phyloP scores from a whole-genome alignment of 2,113 vertebrate species.

The Phalacrocorax brasilianus region DNA sequence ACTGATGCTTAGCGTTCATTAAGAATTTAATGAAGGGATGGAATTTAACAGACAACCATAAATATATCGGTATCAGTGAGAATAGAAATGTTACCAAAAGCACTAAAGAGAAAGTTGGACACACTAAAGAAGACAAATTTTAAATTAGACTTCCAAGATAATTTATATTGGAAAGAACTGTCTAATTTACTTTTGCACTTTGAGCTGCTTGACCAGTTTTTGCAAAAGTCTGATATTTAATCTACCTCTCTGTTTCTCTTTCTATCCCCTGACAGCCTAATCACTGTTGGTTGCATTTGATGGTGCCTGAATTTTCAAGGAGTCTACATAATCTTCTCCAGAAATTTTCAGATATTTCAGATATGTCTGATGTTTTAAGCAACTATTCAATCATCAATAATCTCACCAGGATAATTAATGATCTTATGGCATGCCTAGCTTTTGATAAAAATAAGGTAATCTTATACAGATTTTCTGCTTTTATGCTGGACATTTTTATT shows the following conservation, averaged over 20 bases:
- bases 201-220: conserved; percentile 23
- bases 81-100: not conserved
- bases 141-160: conserved; percentile 9
- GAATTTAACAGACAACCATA: not conserved
- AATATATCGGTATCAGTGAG: not conserved
- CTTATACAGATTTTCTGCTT: not conserved
- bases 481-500: not conserved
- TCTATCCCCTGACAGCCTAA: conserved; percentile 70
- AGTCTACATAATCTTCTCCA: conserved; percentile 76
- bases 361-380: conserved; percentile 76
- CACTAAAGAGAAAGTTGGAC: not conserved
- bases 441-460: conserved; percentile 74
- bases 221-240: conserved; percentile 31
- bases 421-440: conserved; percentile 73
- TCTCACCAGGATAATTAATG: conserved; percentile 78
- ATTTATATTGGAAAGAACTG: conserved; percentile 2
- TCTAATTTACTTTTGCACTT: conserved; percentile 20
- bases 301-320: conserved; percentile 76
- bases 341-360: conserved; percentile 78
- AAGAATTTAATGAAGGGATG: not conserved
- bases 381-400: conserved; percentile 82
- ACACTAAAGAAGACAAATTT: not conserved
- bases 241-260: conserved; percentile 24
- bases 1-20: not conserved
- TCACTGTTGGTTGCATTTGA: conserved; percentile 80